A percentile compares a stretch with the other conserved stretches of the same genome.
Conservation (phyloP, 1,140 invertebrate species). For the Muscidifurax raptorellus region DNA sequence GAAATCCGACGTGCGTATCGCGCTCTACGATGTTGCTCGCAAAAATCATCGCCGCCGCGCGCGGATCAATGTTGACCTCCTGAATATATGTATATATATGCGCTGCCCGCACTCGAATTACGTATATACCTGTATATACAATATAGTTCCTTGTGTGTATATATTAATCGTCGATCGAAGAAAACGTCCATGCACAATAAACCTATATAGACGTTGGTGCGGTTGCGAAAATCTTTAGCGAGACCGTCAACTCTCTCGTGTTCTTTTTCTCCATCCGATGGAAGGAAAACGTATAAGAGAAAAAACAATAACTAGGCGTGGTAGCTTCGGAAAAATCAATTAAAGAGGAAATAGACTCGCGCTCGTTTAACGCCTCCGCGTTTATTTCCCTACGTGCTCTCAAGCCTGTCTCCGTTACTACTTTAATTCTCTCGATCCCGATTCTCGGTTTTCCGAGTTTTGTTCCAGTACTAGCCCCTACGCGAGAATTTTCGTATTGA, state of each 20-base stretch:
- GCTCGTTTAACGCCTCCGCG: conserved; percentile 33
- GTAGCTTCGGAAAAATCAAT: conserved; percentile 42
- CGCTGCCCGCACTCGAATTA: no score
- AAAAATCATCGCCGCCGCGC: no score
- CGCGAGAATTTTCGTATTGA: no score
- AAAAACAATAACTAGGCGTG: background rate
- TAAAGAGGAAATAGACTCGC: conserved; percentile 45
- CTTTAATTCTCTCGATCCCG: background rate
- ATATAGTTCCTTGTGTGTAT: no score
- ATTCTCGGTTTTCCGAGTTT: background rate
- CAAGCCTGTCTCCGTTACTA: background rate
- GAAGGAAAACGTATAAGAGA: background rate
- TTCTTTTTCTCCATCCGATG: no score
- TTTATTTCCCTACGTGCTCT: conserved; percentile 25
- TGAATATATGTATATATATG: no score
- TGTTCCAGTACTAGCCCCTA: background rate
- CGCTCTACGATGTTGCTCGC: no score
- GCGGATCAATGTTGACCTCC: no score
- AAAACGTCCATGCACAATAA: no score
- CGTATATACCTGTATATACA: no score
- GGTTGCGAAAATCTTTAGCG: background rate
- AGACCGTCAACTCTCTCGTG: background rate
- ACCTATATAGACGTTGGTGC: background rate
- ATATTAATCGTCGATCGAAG: no score
- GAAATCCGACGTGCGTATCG: no score